A percentile compares a stretch with the other conserved stretches of the same genome.
Conservation (phyloP, 92 coral and sea anemone genomes). For the Hydrozoanthus gracilis region DNA sequence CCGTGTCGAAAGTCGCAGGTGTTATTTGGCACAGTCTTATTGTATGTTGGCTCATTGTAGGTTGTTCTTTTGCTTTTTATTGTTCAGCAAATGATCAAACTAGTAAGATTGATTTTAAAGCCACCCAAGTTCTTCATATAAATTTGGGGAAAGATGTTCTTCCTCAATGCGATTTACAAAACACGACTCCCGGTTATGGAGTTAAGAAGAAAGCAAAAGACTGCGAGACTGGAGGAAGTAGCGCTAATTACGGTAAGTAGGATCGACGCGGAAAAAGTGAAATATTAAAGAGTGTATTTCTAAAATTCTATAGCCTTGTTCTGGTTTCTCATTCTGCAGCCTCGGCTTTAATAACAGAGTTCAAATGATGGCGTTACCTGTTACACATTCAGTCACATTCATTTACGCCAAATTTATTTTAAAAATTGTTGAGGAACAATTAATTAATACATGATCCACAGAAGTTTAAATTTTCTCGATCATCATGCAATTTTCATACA, state of each 20-base stretch:
- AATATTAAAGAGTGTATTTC: not conserved
- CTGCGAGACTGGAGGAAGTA: not conserved
- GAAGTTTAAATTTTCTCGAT: no score
- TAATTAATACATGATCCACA: no score
- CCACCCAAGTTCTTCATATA: constrained; percentile 72
- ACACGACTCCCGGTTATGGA: constrained; percentile 59
- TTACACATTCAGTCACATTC: no score
- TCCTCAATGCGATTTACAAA: constrained; percentile 55
- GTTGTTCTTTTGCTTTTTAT: constrained; percentile 32
- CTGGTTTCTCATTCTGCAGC: no score
- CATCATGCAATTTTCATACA: no score
- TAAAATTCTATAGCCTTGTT: not conserved
- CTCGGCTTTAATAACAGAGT: not conserved
- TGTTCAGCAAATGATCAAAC: constrained; percentile 12
- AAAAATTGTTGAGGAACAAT: no score
- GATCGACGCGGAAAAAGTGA: not conserved
- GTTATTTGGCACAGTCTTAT: constrained; percentile 12
- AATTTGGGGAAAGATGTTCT: constrained; percentile 63
- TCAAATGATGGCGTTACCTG: no score
- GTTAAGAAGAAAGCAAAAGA: constrained; percentile 44
- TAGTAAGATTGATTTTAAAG: constrained; percentile 29
- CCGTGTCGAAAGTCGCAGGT: not conserved
- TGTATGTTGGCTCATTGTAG: constrained; percentile 15
- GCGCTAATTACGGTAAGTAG: constrained; percentile 10
- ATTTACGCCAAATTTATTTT: no score